Conservation (phyloP, 2,113 vertebrate genomes). For the Procavia capensis region DNA sequence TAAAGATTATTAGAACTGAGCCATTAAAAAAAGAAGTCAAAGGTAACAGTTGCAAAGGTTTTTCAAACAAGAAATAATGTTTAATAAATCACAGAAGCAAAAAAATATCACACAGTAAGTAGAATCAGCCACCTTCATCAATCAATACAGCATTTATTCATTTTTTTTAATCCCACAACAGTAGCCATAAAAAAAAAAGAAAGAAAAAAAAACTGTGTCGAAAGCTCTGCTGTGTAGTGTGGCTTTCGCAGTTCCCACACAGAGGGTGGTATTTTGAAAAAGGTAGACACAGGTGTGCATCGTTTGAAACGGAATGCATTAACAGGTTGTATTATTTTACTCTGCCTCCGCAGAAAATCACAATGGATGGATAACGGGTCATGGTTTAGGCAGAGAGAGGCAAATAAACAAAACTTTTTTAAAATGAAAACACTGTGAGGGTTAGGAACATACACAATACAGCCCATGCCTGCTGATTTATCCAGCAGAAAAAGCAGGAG, state of each 20-base stretch:
- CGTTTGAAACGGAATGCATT: constrained; percentile 54
- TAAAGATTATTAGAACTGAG: constrained; percentile 54
- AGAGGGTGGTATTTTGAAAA: constrained; percentile 71
- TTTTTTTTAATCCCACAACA: constrained; percentile 45
- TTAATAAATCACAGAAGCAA: constrained; percentile 58
- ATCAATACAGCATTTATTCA: constrained; percentile 19
- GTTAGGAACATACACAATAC: background rate
- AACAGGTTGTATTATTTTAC: constrained; percentile 62
- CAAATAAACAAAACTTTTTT: background rate
- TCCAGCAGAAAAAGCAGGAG: constrained; percentile 49
- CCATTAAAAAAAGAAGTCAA: constrained; percentile 66
- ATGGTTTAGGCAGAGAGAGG: background rate
- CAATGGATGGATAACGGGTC: background rate
- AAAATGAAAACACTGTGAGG: background rate
- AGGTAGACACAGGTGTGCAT: constrained; percentile 69
- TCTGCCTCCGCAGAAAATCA: background rate
- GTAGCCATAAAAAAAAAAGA: constrained; percentile 46
- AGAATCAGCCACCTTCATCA: constrained; percentile 31
- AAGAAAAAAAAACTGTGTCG: constrained; percentile 29
- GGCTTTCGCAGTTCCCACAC: background rate
- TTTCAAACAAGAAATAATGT: constrained; percentile 66
- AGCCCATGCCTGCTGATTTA: background rate
- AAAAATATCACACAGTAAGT: accelerated
- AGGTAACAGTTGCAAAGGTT: constrained; percentile 61
- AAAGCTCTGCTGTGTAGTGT: constrained; percentile 39